A percentile compares a stretch with the other conserved stretches of the same genome.
phyloP scores from a whole-genome alignment of 2,113 vertebrate species.

The Collichthys lucidus region DNA sequence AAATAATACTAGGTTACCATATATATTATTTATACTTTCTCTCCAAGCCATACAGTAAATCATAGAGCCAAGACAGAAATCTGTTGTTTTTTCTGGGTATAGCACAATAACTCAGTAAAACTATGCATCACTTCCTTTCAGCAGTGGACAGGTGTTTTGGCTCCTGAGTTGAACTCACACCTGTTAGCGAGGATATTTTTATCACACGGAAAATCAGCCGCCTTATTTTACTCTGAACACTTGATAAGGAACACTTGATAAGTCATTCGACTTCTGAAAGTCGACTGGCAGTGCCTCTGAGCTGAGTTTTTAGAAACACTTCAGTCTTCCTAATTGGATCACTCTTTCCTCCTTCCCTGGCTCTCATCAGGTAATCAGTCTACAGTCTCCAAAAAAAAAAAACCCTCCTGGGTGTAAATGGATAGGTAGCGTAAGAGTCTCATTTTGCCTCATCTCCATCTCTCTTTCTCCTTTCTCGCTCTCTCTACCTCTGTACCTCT shows the following conservation, averaged over 20 bases:
- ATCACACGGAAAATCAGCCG: constrained; percentile 35
- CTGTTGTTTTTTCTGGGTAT: not conserved
- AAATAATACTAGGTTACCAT: not conserved
- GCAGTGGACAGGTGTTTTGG: constrained; percentile 30
- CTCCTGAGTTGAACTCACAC: constrained; percentile 44
- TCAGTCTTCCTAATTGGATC: constrained; percentile 70
- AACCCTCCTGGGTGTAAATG: constrained; percentile 22
- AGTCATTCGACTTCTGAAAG: constrained; percentile 44
- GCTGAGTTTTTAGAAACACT: constrained; percentile 59
- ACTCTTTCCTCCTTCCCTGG: constrained; percentile 36
- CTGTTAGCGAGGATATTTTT: constrained; percentile 38
- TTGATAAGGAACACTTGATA: constrained; percentile 42
- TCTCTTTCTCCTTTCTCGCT: constrained; percentile 13
- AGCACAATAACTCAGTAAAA: not conserved
- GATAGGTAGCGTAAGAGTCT: constrained; percentile 36
- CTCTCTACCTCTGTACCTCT: constrained; percentile 35
- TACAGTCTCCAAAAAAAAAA: constrained; percentile 15
- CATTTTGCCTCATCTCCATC: constrained; percentile 43
- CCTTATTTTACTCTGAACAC: constrained; percentile 38
- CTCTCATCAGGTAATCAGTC: constrained; percentile 68
- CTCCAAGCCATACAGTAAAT: not conserved
- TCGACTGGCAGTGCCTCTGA: constrained; percentile 37
- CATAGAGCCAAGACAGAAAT: not conserved
- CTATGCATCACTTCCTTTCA: constrained; percentile 10
- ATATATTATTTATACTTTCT: not conserved